Base-by-base conservation (phyloP, 2,113 vertebrate species). In the Damaliscus lunatus region DNA sequence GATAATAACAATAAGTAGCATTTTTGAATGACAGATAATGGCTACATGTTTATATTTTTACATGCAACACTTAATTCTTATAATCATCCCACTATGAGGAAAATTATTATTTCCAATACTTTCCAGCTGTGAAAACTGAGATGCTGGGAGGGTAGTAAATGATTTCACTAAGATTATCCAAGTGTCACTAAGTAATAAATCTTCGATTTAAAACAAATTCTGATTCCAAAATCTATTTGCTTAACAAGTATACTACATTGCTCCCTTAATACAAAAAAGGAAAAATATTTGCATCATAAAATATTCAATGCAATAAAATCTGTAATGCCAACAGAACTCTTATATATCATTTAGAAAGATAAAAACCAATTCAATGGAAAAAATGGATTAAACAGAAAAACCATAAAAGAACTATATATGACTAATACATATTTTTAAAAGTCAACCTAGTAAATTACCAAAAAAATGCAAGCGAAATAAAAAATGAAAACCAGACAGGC, bases 391-490 rank as follows among this genome's bases (percentile, higher is more conserved):
- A 91, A 93, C 46, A 96, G 40, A 95, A 90, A 94, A 94, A 94
- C 53, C 52, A 74, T 92, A 50, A 7, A 93, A 92, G 57, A 60
- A 87, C 62, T 62, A 92, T 25, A 89, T 3, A 96, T 82, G 17
- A 94, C 17, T 82, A 95, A 57, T 46, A 74, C 4, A 57, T n/a
- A 89, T 52, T 36, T 97, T 64, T 14, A 46, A 89, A 92, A 88
- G 46, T 55, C 5, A 33, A 88, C 27, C 36, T 80, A 59, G 90
- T 6, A 85, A 94, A 80, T 55, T 95, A 87, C 48, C 36, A 83
- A 93, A 84, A 43, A 91, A 86, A 93, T 84, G 29, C 27, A 96
- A 97, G 55, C 13, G 31, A 83, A 94, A 77, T 95, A 53, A 85
- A 96, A 89, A 89, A 94, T 74, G 55, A 94, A 94, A 92, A 83